Evolutionary conservation across 1,140 invertebrate species (phyloP).

Genomic region (Drosophila auraria): DNA sequence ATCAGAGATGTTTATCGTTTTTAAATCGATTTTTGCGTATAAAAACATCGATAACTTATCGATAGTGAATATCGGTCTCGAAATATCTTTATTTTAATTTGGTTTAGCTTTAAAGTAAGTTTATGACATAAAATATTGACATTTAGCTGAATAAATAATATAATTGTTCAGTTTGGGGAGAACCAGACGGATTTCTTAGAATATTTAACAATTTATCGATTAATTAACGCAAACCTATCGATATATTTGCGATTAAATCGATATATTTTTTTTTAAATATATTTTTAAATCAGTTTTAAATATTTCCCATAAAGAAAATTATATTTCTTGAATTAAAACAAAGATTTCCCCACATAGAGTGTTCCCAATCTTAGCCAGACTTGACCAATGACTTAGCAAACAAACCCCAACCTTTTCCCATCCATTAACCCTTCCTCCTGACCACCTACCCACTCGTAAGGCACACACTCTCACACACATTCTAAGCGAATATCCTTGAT

Average conservation of each 20-base stretch:
- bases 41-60: neutral
- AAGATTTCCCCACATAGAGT: neutral
- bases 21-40: neutral
- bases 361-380: neutral
- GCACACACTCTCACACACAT: conserved; percentile 14
- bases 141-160: too few relatives aligned
- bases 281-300: neutral
- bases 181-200: neutral
- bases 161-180: too few relatives aligned
- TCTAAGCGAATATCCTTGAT: conserved; percentile 85
- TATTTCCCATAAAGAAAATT: neutral
- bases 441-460: conserved; percentile 15
- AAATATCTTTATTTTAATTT: too few relatives aligned
- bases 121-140: too few relatives aligned
- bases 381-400: conserved; percentile 14
- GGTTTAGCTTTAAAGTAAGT: too few relatives aligned
- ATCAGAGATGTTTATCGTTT: neutral
- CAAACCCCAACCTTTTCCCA: conserved; percentile 3
- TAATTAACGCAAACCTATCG: neutral
- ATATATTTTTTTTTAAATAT: neutral
- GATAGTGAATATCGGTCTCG: too few relatives aligned
- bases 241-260: neutral
- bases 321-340: neutral
- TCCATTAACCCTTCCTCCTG: neutral
- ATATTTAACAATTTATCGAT: neutral